These are phyloP conservation scores for Microplitis demolitor DNA, from an alignment of 1,140 invertebrate species.

Conservation along the genomic window DNA sequence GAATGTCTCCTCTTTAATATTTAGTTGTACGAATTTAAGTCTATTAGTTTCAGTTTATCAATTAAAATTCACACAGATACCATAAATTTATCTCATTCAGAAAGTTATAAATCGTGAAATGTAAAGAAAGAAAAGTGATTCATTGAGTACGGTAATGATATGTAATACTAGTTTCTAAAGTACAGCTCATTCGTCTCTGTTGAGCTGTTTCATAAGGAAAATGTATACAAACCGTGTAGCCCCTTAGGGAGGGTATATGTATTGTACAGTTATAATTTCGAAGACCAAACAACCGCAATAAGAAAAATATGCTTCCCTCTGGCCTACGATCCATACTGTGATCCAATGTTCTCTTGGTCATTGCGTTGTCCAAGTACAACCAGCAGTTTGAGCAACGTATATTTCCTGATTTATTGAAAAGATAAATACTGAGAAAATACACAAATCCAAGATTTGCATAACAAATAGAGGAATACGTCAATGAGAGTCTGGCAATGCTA, in stretches of 20 bases:
- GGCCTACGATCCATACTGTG: conserved; percentile 36
- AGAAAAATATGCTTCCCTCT: conserved; percentile 50
- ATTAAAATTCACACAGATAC: too few species aligned
- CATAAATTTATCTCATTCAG: too few species aligned
- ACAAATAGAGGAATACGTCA: too few species aligned
- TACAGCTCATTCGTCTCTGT: conserved; percentile 4
- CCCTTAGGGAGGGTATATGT: conserved; percentile 47
- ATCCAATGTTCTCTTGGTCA: not conserved
- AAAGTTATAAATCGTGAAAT: too few species aligned
- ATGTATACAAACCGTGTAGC: conserved; percentile 18
- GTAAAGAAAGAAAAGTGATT: not conserved
- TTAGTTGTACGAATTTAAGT: too few species aligned
- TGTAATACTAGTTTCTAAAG: not conserved
- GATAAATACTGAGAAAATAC: too few species aligned
- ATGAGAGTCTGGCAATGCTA: too few species aligned
- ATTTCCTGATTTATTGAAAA: too few species aligned
- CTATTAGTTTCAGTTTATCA: too few species aligned
- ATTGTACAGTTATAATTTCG: conserved; percentile 52
- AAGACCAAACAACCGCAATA: conserved; percentile 42
- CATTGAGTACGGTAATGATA: not conserved
- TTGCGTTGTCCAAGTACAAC: too few species aligned
- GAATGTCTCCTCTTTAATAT: conserved; percentile 16
- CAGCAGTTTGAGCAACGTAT: too few species aligned
- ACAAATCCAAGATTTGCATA: too few species aligned
- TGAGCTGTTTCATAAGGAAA: conserved; percentile 18